phyloP scores from a whole-genome alignment of 2,797 vertebrate genomes.

The Hyperoplus immaculatus region DNA sequence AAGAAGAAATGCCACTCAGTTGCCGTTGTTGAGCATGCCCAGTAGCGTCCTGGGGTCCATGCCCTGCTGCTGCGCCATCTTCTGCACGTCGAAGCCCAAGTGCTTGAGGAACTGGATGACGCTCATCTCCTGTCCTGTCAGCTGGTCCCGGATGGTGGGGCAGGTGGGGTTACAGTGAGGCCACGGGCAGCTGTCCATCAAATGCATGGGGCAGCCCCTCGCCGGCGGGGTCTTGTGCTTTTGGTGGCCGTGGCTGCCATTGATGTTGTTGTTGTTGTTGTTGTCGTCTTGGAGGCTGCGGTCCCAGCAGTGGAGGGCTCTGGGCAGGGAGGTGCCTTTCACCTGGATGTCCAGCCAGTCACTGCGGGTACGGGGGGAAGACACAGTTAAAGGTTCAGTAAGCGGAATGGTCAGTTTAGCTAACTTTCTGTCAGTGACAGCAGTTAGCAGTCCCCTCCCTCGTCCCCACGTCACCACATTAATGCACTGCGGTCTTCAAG shows the following conservation, averaged over 20 bases:
- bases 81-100: slow-evolving; percentile 95
- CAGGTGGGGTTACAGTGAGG: slow-evolving; percentile 98
- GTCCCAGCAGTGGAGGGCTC: slow-evolving; percentile 97
- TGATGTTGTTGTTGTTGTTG: slow-evolving; percentile 84
- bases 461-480: too few relatives aligned
- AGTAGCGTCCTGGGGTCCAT: slow-evolving; percentile 94
- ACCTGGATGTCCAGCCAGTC: slow-evolving; percentile 95
- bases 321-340: slow-evolving; percentile 92
- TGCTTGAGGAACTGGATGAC: slow-evolving; percentile 97
- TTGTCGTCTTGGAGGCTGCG: slow-evolving; percentile 91
- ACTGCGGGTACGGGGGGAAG: slow-evolving; percentile 71
- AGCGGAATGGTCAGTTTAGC: too few relatives aligned
- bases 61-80: slow-evolving; percentile 95
- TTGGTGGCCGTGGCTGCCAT: slow-evolving; percentile 66
- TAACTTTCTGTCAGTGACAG: too few relatives aligned
- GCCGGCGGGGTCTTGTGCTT: slow-evolving; percentile 75
- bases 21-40: slow-evolving; percentile 92
- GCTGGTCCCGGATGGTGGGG: slow-evolving; percentile 93
- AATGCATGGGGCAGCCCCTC: slow-evolving; percentile 90
- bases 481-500: too few relatives aligned
- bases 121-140: slow-evolving; percentile 95
- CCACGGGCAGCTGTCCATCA: slow-evolving; percentile 97
- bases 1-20: slow-evolving; percentile 53
- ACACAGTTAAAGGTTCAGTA: background rate
- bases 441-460: too few relatives aligned